Base-by-base conservation (phyloP, 2,888 invertebrate genomes). In the Troglohyphantes excavatus region DNA sequence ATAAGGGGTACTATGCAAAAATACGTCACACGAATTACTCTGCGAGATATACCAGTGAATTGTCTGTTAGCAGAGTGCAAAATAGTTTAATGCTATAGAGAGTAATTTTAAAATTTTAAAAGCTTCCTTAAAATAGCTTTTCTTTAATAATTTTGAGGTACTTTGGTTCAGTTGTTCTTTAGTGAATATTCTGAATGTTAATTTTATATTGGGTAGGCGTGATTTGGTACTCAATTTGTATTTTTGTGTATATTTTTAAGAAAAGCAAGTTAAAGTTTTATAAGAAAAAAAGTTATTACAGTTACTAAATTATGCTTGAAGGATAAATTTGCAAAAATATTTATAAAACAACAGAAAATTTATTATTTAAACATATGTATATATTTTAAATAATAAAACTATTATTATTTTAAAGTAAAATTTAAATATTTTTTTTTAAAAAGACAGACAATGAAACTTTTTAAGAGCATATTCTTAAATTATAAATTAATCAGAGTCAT, bases 1-100 rank as follows among this genome's bases (percentile, higher is more conserved):
- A 53, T 68, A n/a, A 33, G 68, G 68, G n/a, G 11, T 67, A 33
- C 68, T 68, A 68, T 68, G 68, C 68, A 68, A 68, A 65, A 33
- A 68, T 68, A 68, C 68, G n/a, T 59, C 59, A 65, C 65, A 65
- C 23, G 9, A 27, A 68, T 33, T 65, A 27, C 65, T 65, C 21
- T 17, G 33, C 11, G n/a, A 78, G 63, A 78, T 33, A 65, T 63
- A 78, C 39, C 33, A 43, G 23, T 39, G 21, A 39, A 39, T 65
- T 65, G 65, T 78, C 23, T 63, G 29, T 65, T 21, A 78, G 43
- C 9, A 65, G 5, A 33, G 17, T 78, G 53, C 53, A 53, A 53
- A 53, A 53, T 53, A 53, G 9, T 53, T 53, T 53, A 53, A 53
- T n/a, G 53, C 53, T 17, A 53, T 53, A 53, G 9, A 13, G n/a